phyloP scores from a whole-genome alignment of 2,888 invertebrate genomes.

The Lordiphosa andalusiaca region DNA sequence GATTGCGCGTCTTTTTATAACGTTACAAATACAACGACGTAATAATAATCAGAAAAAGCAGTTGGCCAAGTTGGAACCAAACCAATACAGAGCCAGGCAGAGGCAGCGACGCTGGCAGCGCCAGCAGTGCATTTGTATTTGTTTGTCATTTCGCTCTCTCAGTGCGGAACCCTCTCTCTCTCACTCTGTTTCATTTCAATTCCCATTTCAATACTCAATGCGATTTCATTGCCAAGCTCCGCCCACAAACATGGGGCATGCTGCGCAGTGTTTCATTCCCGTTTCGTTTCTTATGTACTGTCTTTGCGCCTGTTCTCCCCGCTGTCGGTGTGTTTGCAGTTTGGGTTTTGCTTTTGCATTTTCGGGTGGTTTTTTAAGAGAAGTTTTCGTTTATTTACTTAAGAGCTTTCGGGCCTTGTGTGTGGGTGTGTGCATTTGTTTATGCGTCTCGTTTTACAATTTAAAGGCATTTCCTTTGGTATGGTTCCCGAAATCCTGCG shows the following conservation, averaged over 20 bases:
- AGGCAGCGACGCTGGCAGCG: conserved; percentile 30
- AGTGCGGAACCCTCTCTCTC: conserved; percentile 14
- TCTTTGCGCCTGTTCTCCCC: conserved; percentile 20
- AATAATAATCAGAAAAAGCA: conserved; percentile 30
- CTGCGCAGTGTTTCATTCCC: conserved; percentile 53
- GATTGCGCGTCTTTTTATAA: conserved; percentile 49
- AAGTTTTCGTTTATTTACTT: conserved; percentile 64
- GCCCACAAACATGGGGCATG: conserved; percentile 46
- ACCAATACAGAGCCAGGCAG: conserved; percentile 28
- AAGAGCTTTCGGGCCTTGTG: conserved; percentile 55
- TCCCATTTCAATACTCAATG: conserved; percentile 56
- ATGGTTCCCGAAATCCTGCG: background rate
- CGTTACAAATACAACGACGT: conserved; percentile 38
- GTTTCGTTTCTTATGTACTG: conserved; percentile 57
- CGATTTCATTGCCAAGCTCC: conserved; percentile 59
- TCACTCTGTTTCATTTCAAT: conserved; percentile 43
- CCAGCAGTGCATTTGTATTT: conserved; percentile 55
- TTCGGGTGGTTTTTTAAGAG: conserved; percentile 47
- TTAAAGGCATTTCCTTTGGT: conserved; percentile 65
- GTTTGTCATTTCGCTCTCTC: conserved; percentile 46
- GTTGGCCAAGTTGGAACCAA: conserved; percentile 9
- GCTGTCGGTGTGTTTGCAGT: conserved; percentile 15
- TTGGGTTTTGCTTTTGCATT: conserved; percentile 27
- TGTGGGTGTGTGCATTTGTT: conserved; percentile 60
- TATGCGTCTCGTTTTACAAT: conserved; percentile 75